Evolutionary conservation across 2,888 invertebrate genomes (phyloP).

Genomic region (Lomographa bimaculata): DNA sequence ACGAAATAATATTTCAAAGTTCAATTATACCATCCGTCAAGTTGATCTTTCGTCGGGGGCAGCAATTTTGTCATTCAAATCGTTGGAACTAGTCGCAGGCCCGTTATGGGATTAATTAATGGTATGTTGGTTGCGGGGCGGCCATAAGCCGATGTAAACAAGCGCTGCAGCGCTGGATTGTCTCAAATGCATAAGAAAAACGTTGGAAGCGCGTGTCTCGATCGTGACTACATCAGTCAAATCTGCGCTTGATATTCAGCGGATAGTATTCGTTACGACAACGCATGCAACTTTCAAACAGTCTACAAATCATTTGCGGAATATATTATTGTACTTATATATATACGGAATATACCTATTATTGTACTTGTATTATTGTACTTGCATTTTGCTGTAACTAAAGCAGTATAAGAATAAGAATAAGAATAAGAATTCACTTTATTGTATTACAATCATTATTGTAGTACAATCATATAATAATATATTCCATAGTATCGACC

Average conservation of each 20-base stretch:
- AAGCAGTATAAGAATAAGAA: too few species aligned
- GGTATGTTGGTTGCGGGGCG: slow-evolving; percentile 44
- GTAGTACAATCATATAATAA: too few species aligned
- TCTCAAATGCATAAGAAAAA: slow-evolving; percentile 60
- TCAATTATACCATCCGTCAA: slow-evolving; percentile 69
- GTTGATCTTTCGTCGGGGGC: slow-evolving; percentile 42
- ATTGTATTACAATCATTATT: too few species aligned
- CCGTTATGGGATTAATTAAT: slow-evolving; percentile 72
- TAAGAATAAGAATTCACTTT: too few species aligned
- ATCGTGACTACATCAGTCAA: slow-evolving; percentile 76
- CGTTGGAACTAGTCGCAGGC: slow-evolving; percentile 49
- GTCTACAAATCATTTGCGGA: slow-evolving; percentile 51
- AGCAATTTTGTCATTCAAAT: slow-evolving; percentile 73
- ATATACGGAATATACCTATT: too few species aligned
- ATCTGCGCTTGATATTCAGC: slow-evolving; percentile 69
- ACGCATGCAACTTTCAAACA: slow-evolving; percentile 50
- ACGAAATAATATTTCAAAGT: slow-evolving; percentile 62
- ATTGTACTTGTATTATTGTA: slow-evolving; percentile 34
- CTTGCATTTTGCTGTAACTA: too few species aligned
- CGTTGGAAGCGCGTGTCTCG: slow-evolving; percentile 61
- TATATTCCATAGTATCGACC: too few species aligned
- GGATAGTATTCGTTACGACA: slow-evolving; percentile 65
- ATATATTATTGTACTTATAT: slow-evolving; percentile 52
- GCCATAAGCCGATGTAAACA: slow-evolving; percentile 67
- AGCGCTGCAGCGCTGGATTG: slow-evolving; percentile 43